These are phyloP conservation scores for Clarias fuscus DNA, from an alignment of 2,797 vertebrate genomes.

Conservation along the genomic window DNA sequence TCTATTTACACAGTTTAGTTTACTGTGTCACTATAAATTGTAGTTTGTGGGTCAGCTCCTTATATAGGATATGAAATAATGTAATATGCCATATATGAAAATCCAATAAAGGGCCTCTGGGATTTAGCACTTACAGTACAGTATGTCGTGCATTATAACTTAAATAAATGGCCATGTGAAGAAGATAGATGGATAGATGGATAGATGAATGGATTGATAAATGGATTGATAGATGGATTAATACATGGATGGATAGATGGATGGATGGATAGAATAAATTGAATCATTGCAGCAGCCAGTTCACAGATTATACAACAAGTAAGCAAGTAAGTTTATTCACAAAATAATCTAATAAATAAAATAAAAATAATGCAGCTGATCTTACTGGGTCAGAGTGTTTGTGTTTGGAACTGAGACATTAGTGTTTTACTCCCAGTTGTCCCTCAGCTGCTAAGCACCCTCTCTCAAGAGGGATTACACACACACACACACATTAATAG, in stretches of 20 bases:
- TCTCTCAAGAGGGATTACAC: slow-evolving; percentile 72
- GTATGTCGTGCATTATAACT: background rate
- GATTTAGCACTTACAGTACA: background rate
- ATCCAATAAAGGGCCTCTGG: background rate
- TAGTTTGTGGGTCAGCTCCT: background rate
- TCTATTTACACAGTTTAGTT: background rate
- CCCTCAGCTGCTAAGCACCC: slow-evolving; percentile 74
- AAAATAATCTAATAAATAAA: background rate
- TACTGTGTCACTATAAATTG: background rate
- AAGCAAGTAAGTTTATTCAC: background rate
- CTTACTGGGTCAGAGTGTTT: background rate
- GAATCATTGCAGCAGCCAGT: no score
- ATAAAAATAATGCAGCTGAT: background rate
- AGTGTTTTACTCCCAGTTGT: slow-evolving; percentile 65
- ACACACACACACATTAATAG: slow-evolving; percentile 2
- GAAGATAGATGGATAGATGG: no score
- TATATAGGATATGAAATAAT: background rate
- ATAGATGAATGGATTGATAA: no score
- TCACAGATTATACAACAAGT: no score
- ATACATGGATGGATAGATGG: no score
- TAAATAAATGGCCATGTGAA: background rate
- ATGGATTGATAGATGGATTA: no score
- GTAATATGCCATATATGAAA: background rate
- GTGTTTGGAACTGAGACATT: slow-evolving; percentile 4
- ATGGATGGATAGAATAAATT: no score